Evolutionary conservation across 2,113 vertebrate species (phyloP), one percentile per base, ranked within the genome.

Genomic region (Pygoscelis antarcticus): DNA sequence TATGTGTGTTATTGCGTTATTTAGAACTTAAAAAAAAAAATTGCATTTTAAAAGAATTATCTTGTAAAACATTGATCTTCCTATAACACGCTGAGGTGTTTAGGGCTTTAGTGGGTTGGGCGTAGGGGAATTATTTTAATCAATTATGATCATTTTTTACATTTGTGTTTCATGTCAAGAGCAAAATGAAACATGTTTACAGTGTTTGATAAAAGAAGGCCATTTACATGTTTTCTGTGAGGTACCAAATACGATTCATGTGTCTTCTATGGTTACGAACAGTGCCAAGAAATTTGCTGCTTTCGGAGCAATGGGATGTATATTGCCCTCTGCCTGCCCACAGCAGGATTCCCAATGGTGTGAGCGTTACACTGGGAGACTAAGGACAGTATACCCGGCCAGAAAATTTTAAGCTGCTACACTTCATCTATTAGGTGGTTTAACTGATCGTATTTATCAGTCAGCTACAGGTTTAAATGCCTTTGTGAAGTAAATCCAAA

Each of bases 1-100:
- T 54, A 40, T 54, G 44, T 74, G 29, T 46, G 47, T 44, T 92
- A 69, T 58, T 87, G 81, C 6, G 0, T 94, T 97, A 87, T 91
- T 89, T 79, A 94, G 89, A 97, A 77, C 81, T 4, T 38, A 90
- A 84, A 90, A 87, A 95, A 77, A 91, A 64, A 89, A 74, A 83
- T 96, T 97, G 94, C 97, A 93, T 98, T 98, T 98, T 98, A 96
- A 95, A 96, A 94, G 92, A 97, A 96, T 97, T 97, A 85, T 93
- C 97, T 98, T 97, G 97, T 98, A 97, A 97, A 97, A 97, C 95
- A 97, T 96, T 98, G 97, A 98, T 97, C 76, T 98, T 98, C 98
- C 98, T 98, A 95, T 94, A 97, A 97, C 93, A 97, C 93, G 94
- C 94, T 97, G 97, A 98, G 72, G 97, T 98, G 97, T 98, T 98